Percentiles rank a stretch among this genome's conserved stretches.
Evolutionary conservation across 2,113 vertebrate genomes (phyloP).

Genomic region (Nothocercus julius): DNA sequence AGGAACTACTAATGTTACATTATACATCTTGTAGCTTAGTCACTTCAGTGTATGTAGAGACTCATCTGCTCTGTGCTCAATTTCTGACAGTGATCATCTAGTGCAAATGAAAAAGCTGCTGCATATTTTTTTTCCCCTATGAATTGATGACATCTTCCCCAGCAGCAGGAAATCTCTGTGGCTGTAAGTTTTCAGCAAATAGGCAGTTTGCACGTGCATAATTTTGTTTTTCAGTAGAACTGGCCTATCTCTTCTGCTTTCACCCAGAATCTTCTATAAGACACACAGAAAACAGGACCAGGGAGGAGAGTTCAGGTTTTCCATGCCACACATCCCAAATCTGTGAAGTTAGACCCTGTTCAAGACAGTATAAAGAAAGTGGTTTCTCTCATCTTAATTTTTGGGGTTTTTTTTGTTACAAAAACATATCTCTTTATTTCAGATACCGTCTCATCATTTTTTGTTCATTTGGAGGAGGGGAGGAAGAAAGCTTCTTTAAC

Average conservation of each 20-base stretch:
- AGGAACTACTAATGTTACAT: background rate
- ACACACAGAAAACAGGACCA: background rate
- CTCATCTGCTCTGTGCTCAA: background rate
- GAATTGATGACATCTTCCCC: background rate
- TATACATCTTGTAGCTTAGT: background rate
- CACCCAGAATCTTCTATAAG: background rate
- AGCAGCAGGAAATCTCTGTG: slow-evolving; percentile 3
- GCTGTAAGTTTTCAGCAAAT: background rate
- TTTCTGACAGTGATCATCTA: slow-evolving; percentile 11
- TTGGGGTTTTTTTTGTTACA: background rate
- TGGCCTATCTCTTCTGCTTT: background rate
- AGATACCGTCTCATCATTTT: background rate
- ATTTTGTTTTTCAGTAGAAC: background rate
- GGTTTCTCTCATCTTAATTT: background rate
- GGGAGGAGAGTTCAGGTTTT: background rate
- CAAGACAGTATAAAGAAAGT: background rate
- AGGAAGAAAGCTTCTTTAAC: background rate
- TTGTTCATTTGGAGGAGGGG: rapidly evolving
- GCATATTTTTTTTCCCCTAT: background rate
- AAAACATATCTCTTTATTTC: background rate
- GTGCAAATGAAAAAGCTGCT: background rate
- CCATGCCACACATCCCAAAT: background rate
- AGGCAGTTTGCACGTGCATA: background rate
- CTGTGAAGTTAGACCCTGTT: background rate
- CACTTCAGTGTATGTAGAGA: background rate